A percentile compares a stretch with the other conserved stretches of the same genome.
Evolutionary conservation across 2,888 invertebrate species (phyloP).

Genomic region (Tholera decimalis): DNA sequence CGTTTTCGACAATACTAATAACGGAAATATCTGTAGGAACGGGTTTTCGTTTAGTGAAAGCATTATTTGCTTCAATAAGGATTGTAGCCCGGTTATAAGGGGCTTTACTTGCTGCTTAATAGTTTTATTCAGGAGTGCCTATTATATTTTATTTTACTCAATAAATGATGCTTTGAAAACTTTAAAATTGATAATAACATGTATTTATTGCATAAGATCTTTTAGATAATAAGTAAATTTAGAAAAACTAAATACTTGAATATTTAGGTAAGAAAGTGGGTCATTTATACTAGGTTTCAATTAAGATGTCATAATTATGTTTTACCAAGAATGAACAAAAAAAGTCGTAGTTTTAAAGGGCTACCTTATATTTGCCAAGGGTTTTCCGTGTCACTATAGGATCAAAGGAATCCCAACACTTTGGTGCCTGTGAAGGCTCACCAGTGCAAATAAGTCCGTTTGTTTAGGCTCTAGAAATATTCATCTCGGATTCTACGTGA

Average conservation of each 20-base stretch:
- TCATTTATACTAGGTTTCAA: too few relatives aligned
- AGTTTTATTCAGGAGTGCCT: background rate
- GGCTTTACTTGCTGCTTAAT: conserved; percentile 12
- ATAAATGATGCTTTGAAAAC: background rate
- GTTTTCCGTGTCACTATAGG: background rate
- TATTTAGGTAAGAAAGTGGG: too few relatives aligned
- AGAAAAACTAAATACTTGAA: too few relatives aligned
- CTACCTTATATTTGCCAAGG: too few relatives aligned
- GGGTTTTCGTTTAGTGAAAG: conserved; percentile 22
- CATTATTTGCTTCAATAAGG: conserved; percentile 15
- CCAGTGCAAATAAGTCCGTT: conserved; percentile 19
- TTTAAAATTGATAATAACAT: background rate
- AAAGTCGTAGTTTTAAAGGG: too few relatives aligned
- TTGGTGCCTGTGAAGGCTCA: background rate
- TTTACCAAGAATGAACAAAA: too few relatives aligned
- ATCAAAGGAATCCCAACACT: conserved; percentile 1
- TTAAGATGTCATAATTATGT: too few relatives aligned
- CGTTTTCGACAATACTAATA: conserved; percentile 17
- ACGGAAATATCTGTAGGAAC: background rate
- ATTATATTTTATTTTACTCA: background rate
- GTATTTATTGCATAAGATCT: background rate
- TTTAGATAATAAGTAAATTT: too few relatives aligned
- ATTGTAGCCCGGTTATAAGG: background rate
- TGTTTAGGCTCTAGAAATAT: conserved; percentile 7
- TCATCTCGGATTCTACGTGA: too few relatives aligned